Percentiles rank a stretch among this genome's conserved stretches.
Evolutionary conservation across 2,113 vertebrate genomes (phyloP).

Genomic region (Brienomyrus longianalis): DNA sequence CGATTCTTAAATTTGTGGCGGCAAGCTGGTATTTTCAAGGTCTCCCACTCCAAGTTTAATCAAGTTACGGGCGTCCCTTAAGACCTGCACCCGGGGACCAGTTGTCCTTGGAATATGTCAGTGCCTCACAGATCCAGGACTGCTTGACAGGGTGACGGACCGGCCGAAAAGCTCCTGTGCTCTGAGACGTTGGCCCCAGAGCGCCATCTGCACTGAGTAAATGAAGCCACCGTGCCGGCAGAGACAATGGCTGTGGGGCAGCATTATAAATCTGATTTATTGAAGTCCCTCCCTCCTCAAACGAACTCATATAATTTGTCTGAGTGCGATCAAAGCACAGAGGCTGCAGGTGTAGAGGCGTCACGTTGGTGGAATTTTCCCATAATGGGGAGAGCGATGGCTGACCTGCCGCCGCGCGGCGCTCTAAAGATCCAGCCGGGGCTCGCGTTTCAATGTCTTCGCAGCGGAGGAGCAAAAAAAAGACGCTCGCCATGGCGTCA

Average conservation of each 20-base stretch:
- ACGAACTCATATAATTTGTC: neutral
- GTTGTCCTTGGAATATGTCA: slow-evolving; percentile 43
- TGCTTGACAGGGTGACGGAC: slow-evolving; percentile 35
- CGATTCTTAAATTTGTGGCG: neutral
- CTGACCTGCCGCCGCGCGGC: neutral
- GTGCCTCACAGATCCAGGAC: slow-evolving; percentile 35
- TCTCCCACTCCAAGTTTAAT: neutral
- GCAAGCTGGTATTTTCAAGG: neutral
- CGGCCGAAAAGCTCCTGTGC: slow-evolving; percentile 38
- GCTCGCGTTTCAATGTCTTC: neutral
- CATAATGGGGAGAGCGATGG: slow-evolving; percentile 13
- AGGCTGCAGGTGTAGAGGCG: slow-evolving; percentile 10
- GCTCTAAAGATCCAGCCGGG: neutral
- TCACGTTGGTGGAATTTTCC: slow-evolving; percentile 23
- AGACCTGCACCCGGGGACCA: neutral
- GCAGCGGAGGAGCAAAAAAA: neutral
- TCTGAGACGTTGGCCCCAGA: slow-evolving; percentile 37
- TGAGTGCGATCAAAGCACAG: slow-evolving; percentile 32
- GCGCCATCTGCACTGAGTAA: slow-evolving; percentile 56
- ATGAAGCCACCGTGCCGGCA: slow-evolving; percentile 48
- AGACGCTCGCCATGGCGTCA: neutral
- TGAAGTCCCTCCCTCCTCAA: neutral
- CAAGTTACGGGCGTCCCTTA: neutral
- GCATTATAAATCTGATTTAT: slow-evolving; percentile 41
- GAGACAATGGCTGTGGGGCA: slow-evolving; percentile 40